Percentiles rank a stretch among this genome's conserved stretches.
phyloP scores from a whole-genome alignment of 2,797 vertebrate species.

The Diglossa cyanea region DNA sequence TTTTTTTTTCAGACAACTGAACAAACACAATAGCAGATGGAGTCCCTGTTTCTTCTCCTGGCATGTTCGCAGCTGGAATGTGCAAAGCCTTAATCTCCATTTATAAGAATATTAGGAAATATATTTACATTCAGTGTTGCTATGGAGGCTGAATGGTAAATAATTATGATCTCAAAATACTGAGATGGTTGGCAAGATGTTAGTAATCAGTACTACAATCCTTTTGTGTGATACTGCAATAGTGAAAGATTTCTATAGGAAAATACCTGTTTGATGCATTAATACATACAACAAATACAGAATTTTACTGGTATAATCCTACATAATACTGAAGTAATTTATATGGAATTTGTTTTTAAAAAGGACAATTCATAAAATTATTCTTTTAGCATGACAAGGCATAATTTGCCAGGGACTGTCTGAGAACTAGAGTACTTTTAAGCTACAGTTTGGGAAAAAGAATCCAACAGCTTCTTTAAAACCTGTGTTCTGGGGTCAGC shows the following conservation, averaged over 20 bases:
- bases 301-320: not conserved
- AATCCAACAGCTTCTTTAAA: not conserved
- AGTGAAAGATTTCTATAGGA: not conserved
- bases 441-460: not conserved
- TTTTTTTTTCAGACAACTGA: not conserved
- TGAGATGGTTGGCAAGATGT: not conserved
- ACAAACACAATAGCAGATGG: not conserved
- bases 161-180: not conserved
- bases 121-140: slow-evolving; percentile 9
- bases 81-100: not conserved
- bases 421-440: not conserved
- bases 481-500: not conserved
- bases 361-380: not conserved
- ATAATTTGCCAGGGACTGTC: not conserved
- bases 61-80: slow-evolving; percentile 12
- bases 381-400: not conserved
- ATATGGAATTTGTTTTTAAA: not conserved
- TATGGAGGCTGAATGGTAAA: not conserved
- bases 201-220: not conserved
- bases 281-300: not conserved
- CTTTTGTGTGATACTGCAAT: not conserved
- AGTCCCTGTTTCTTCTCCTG: not conserved
- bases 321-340: not conserved
- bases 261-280: not conserved
- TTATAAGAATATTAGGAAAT: not conserved